Evolutionary conservation across 2,888 invertebrate genomes (phyloP).

Genomic region (Lasioglossum calceatum): DNA sequence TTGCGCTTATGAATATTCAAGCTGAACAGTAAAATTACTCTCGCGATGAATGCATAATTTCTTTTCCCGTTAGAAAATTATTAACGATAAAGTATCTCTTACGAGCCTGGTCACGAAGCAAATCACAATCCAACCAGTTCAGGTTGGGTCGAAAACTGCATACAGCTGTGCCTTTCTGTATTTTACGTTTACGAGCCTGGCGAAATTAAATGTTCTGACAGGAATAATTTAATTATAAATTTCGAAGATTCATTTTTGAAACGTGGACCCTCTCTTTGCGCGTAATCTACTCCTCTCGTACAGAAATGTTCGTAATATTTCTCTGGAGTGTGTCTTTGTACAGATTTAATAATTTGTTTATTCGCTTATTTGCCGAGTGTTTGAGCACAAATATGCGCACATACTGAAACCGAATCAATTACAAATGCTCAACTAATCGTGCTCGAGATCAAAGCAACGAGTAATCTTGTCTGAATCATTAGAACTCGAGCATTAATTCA

Average conservation of each 20-base stretch:
- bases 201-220: background rate
- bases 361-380: background rate
- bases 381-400: background rate
- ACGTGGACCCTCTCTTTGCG: background rate
- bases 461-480: background rate
- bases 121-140: background rate
- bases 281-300: background rate
- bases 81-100: slow-evolving; percentile 10
- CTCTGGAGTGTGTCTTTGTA: background rate
- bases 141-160: background rate
- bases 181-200: background rate
- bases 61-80: slow-evolving; percentile 8
- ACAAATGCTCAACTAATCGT: background rate
- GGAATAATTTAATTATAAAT: background rate
- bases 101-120: slow-evolving; percentile 2
- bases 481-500: background rate
- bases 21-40: background rate
- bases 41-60: slow-evolving; percentile 8
- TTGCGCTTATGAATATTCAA: slow-evolving; percentile 1
- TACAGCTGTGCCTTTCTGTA: background rate
- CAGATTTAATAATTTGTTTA: background rate
- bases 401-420: background rate
- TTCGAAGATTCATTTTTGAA: background rate
- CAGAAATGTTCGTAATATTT: background rate
- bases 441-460: background rate